These are phyloP conservation scores for Anser cygnoides DNA, from an alignment of 2,113 vertebrate genomes.

Conservation along the genomic window DNA sequence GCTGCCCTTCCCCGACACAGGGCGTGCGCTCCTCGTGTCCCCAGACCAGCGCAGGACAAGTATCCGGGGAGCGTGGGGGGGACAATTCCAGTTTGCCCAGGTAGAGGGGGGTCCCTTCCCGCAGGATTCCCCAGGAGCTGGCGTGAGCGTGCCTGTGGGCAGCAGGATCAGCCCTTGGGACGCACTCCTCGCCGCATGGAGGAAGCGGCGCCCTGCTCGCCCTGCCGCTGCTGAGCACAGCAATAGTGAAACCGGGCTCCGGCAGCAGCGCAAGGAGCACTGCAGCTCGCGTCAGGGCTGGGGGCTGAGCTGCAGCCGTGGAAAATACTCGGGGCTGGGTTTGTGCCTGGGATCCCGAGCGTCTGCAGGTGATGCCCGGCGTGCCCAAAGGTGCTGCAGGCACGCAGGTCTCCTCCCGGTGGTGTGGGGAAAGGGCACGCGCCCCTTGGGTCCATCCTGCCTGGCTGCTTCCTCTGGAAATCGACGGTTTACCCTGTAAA, in stretches of 20 bases:
- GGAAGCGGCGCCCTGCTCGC: not conserved
- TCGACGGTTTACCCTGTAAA: accelerated
- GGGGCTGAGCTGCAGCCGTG: not conserved
- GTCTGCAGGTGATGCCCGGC: not conserved
- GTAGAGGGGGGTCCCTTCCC: not conserved
- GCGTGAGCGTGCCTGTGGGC: no score
- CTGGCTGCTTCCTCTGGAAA: accelerated
- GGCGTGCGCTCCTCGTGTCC: not conserved
- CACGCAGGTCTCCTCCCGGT: not conserved
- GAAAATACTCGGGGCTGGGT: not conserved
- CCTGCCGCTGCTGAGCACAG: not conserved
- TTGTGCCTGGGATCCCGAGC: not conserved
- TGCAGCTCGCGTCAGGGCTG: accelerated
- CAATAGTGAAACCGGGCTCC: not conserved
- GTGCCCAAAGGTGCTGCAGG: not conserved
- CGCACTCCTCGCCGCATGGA: not conserved
- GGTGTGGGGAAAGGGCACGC: not conserved
- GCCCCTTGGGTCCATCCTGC: not conserved
- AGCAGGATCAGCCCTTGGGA: not conserved
- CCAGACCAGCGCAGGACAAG: accelerated
- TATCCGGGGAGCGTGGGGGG: accelerated
- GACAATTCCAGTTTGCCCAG: not conserved
- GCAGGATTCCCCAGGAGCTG: accelerated
- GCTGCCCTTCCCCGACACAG: not conserved
- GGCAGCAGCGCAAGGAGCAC: not conserved